These are phyloP conservation scores for Cygnus atratus DNA, from an alignment of 2,113 vertebrate genomes.

Conservation along the genomic window DNA sequence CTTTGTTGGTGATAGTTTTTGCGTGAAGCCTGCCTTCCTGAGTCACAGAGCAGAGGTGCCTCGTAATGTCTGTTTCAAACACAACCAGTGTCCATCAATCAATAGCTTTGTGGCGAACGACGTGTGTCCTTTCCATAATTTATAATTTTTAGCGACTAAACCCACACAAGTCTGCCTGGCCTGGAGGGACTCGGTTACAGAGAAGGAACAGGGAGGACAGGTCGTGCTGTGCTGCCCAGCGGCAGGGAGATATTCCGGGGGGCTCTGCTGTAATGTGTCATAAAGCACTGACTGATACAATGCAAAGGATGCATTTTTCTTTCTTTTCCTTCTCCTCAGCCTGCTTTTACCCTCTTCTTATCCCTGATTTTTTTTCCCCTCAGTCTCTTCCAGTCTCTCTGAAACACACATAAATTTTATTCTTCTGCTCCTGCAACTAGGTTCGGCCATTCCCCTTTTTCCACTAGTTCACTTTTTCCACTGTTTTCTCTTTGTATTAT, in stretches of 20 bases:
- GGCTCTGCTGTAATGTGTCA: not conserved
- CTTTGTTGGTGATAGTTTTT: not conserved
- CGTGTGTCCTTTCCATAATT: not conserved
- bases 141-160: not conserved
- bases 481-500: not conserved
- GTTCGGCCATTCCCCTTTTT: not conserved
- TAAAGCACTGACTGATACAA: not conserved
- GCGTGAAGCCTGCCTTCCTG: not conserved
- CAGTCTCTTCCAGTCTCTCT: not conserved
- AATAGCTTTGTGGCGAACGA: not conserved
- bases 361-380: not conserved
- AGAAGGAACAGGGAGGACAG: not conserved
- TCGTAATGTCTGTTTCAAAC: not conserved
- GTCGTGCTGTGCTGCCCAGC: accelerated
- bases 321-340: no score
- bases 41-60: not conserved
- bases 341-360: not conserved
- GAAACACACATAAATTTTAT: not conserved
- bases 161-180: accelerated
- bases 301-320: not conserved
- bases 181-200: not conserved
- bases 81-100: not conserved
- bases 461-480: accelerated
- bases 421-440: not conserved
- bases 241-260: not conserved